phyloP scores from a whole-genome alignment of 2,113 vertebrate genomes.

The Clarias batrachus region DNA sequence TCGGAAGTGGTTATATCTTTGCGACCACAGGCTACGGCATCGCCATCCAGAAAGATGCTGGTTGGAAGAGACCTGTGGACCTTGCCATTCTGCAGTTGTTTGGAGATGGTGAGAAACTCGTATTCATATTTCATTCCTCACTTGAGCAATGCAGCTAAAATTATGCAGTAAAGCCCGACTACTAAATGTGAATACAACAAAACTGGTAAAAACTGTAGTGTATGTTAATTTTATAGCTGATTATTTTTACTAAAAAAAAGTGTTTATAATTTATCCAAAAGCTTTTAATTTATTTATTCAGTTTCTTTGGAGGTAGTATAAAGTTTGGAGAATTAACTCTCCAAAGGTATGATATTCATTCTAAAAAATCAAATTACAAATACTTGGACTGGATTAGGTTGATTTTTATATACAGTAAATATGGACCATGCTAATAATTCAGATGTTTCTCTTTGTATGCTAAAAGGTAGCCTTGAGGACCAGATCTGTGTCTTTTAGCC shows the following conservation, averaged over 20 bases:
- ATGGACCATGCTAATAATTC: background rate
- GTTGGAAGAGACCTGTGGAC: slow-evolving; percentile 96
- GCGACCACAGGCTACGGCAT: slow-evolving; percentile 97
- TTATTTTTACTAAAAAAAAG: background rate
- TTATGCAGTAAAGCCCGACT: background rate
- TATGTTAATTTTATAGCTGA: background rate
- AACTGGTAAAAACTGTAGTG: background rate
- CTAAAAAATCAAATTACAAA: background rate
- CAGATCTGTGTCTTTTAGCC: background rate
- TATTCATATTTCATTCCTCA: background rate
- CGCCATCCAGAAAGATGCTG: slow-evolving; percentile 96
- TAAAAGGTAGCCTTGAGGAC: background rate
- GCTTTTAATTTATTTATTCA: background rate
- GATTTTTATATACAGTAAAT: background rate
- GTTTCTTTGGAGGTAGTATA: background rate
- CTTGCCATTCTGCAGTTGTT: slow-evolving; percentile 97
- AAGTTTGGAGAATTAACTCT: background rate
- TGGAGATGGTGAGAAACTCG: slow-evolving; percentile 85
- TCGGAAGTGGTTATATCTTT: slow-evolving; percentile 97
- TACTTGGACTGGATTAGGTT: background rate
- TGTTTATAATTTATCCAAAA: background rate
- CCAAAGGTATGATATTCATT: background rate
- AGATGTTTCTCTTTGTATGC: slow-evolving; percentile 4
- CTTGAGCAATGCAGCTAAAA: background rate
- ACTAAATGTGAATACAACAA: background rate